A percentile compares a stretch with the other conserved stretches of the same genome.
phyloP scores from a whole-genome alignment of 2,888 invertebrate species.

The Cordilura impudica region DNA sequence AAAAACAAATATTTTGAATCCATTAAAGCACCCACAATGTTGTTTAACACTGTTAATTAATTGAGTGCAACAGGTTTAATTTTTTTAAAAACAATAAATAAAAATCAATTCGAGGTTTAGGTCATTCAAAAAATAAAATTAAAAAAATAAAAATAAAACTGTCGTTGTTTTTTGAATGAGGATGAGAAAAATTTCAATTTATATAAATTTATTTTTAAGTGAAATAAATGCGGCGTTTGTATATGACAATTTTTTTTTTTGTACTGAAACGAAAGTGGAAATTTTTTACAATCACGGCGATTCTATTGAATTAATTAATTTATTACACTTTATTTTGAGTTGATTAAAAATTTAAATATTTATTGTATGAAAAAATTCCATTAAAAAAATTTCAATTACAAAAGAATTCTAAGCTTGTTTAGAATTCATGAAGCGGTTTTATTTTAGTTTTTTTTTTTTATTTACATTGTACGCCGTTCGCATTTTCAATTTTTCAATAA shows the following conservation, averaged over 20 bases:
- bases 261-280: background rate
- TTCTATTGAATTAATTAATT: conserved; percentile 31
- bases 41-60: conserved; percentile 68
- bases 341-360: conserved; percentile 21
- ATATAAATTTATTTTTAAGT: conserved; percentile 8
- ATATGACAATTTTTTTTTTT: background rate
- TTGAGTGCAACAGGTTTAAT: conserved; percentile 74
- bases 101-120: conserved; percentile 71
- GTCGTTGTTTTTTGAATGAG: conserved; percentile 5
- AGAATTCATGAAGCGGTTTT: conserved; percentile 43
- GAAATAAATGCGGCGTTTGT: conserved; percentile 2
- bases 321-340: conserved; percentile 41
- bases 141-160: too few species aligned
- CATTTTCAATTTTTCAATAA: conserved; percentile 51
- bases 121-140: too few species aligned
- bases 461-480: conserved; percentile 20
- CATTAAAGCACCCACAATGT: conserved; percentile 55
- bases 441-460: conserved; percentile 10
- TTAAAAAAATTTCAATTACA: conserved; percentile 37
- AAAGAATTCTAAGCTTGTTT: conserved; percentile 29
- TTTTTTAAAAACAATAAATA: conserved; percentile 67
- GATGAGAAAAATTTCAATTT: conserved; percentile 33
- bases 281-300: background rate
- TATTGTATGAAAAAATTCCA: conserved; percentile 19
- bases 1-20: conserved; percentile 52